These are phyloP conservation scores for Anthonomus grandis DNA, from an alignment of 1,140 invertebrate genomes.

Conservation along the genomic window DNA sequence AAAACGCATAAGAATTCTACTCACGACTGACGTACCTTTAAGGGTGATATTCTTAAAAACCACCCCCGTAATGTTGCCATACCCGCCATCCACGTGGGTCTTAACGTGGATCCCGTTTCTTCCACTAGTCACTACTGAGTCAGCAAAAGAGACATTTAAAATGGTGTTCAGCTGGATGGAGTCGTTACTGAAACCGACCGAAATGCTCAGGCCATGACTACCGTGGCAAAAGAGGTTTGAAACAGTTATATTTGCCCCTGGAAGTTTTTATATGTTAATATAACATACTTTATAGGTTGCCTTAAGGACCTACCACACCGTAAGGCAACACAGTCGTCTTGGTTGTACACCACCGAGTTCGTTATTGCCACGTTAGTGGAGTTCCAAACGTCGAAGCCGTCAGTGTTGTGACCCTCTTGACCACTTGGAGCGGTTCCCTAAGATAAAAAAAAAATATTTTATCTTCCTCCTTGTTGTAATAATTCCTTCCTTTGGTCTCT, in stretches of 20 bases:
- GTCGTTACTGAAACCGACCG: conserved; percentile 22
- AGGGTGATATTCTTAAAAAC: conserved; percentile 15
- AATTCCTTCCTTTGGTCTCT: neutral
- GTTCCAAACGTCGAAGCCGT: conserved; percentile 24
- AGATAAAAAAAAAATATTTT: no score
- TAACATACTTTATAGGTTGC: neutral
- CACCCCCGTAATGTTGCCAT: conserved; percentile 17
- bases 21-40: conserved; percentile 4
- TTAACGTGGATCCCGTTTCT: conserved; percentile 19
- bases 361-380: conserved; percentile 16
- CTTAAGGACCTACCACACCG: conserved; percentile 14
- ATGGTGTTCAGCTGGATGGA: conserved; percentile 16
- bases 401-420: conserved; percentile 22
- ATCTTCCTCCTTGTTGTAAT: neutral
- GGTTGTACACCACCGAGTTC: conserved; percentile 16
- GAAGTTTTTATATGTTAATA: neutral
- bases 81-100: conserved; percentile 18
- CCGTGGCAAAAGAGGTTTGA: conserved; percentile 11
- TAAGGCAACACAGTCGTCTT: conserved; percentile 25
- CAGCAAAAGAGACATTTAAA: conserved; percentile 9
- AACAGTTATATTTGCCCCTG: conserved; percentile 15
- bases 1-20: neutral
- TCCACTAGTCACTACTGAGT: conserved; percentile 3
- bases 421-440: conserved; percentile 9
- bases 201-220: conserved; percentile 21